phyloP scores from a whole-genome alignment of 2,113 vertebrate species.

The Leptocoma aspasia region DNA sequence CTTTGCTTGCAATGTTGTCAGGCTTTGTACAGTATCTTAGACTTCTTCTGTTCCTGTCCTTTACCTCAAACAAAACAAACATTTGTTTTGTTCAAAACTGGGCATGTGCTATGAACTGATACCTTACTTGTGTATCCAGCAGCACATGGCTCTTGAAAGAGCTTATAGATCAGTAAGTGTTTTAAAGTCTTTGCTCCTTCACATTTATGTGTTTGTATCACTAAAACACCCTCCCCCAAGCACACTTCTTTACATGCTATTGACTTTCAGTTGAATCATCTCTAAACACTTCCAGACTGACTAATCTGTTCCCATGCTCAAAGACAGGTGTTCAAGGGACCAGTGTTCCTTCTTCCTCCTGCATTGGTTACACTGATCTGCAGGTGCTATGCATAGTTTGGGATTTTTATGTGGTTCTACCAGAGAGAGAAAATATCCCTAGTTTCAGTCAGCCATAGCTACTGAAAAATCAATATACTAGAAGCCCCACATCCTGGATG shows the following conservation, averaged over 20 bases:
- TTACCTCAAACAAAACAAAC: not conserved
- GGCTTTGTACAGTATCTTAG: not conserved
- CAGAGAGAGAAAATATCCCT: not conserved
- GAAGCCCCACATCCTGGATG: not conserved
- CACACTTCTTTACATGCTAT: not conserved
- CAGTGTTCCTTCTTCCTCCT: not conserved
- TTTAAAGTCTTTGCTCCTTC: not conserved
- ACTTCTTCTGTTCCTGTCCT: not conserved
- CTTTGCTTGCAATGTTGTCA: not conserved
- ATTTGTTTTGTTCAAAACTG: not conserved
- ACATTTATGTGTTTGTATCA: not conserved
- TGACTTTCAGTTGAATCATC: not conserved
- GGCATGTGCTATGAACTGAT: not conserved
- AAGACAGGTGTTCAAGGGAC: not conserved
- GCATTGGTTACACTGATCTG: not conserved
- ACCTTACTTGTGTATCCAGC: not conserved
- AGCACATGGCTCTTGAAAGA: not conserved
- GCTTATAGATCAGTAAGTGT: not conserved
- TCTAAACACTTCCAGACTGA: not conserved
- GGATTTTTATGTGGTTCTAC: not conserved
- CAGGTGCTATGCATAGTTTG: accelerated
- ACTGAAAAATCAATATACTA: not conserved
- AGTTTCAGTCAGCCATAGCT: not conserved
- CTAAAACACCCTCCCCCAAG: not conserved
- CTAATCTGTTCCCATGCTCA: not conserved